Base-by-base conservation (phyloP, 2,888 invertebrate species). In the Proisotoma minuta region DNA sequence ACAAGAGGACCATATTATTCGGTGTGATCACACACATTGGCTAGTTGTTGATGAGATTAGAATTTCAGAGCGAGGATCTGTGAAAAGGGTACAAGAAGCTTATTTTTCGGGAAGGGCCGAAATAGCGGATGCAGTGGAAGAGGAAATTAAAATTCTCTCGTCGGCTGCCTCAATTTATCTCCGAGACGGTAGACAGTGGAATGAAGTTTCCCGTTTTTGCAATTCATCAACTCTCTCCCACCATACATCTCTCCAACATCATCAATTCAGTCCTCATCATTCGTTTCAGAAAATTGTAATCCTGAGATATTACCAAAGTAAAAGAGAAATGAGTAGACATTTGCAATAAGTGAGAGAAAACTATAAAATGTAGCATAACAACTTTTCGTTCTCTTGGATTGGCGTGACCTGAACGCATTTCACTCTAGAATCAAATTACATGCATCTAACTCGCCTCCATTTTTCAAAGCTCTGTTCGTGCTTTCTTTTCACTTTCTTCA, bases 191-290 rank as follows among this genome's bases (percentile, higher is more conserved):
- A 65, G 71, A 71, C 73, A 70, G 68, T 62, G 72, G 70, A 70
- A 72, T 73, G 71, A 71, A 70, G 70, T 72, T 70, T 73, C 68
- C 69, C 69, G 60, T 71, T 73, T 72, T 73, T 67, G 73, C 73
- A 73, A 73, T 73, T 73, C 72, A 73, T 73, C 73, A 73, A 73
- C 69, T 70, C 66, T 68, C 72, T 73, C 73, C 73, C 73, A 73
- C 73, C 65, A 71, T 73, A 73, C 69, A 72, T 73, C 72, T 73
- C 67, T 59, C 61, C n/a, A n/a, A 59, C 64, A 73, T 73, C 73
- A 73, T 73, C 73, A 73, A 73, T 73, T 62, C 69, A 51, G 12
- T 24, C 12, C 51, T 59, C 61, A 68, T 68, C 68, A 68, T 66
- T 68, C 63, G 51, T 48, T 62, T 18, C 22, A 48, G 5, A 12